Percentiles rank a stretch among this genome's conserved stretches.
phyloP scores from a whole-genome alignment of 2,113 vertebrate genomes.

The Notothenia coriiceps region DNA sequence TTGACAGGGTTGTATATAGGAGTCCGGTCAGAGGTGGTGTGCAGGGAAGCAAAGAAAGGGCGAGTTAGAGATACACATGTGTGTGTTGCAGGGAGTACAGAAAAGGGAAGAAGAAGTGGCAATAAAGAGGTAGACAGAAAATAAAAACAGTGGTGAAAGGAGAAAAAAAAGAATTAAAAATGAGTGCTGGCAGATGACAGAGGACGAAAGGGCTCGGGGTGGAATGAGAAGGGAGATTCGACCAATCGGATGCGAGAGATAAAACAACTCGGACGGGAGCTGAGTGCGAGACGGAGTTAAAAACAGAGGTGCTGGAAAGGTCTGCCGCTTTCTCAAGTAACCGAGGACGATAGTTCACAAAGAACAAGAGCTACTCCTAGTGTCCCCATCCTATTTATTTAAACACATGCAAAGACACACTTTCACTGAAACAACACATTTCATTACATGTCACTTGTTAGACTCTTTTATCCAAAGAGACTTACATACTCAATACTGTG shows the following conservation, averaged over 20 bases:
- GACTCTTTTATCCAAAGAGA: no score
- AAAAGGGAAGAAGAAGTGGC: background rate
- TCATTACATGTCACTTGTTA: no score
- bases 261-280: slow-evolving; percentile 28
- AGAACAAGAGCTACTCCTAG: slow-evolving; percentile 21
- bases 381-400: slow-evolving; percentile 16
- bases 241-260: slow-evolving; percentile 21
- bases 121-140: slow-evolving; percentile 19
- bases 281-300: slow-evolving; percentile 11
- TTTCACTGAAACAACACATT: no score
- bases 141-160: slow-evolving; percentile 10
- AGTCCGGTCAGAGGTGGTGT: slow-evolving; percentile 48
- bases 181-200: slow-evolving; percentile 35
- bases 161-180: slow-evolving; percentile 23
- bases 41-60: background rate
- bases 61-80: slow-evolving; percentile 3
- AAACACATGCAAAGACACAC: background rate
- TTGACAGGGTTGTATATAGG: slow-evolving; percentile 65
- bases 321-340: slow-evolving; percentile 13
- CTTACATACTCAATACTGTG: no score
- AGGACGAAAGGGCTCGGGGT: slow-evolving; percentile 21
- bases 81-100: background rate
- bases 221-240: slow-evolving; percentile 22
- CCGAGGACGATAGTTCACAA: slow-evolving; percentile 10
- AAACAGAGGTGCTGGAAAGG: slow-evolving; percentile 18